Evolutionary conservation across 1,140 invertebrate species (phyloP).

Genomic region (Drosophila persimilis): DNA sequence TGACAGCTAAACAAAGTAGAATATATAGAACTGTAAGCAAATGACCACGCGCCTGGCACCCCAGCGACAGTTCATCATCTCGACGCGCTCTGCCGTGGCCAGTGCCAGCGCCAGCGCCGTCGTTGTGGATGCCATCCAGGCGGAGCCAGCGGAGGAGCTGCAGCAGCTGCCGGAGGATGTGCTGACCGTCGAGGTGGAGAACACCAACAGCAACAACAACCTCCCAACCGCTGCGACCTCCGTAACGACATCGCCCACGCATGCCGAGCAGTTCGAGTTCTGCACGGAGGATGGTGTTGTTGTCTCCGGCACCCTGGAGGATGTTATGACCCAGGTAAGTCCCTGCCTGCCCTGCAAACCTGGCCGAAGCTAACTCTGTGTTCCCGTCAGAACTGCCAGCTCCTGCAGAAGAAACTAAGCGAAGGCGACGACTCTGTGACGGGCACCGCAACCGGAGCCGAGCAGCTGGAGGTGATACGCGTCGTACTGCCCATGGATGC

Average conservation of each 20-base stretch:
- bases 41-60: conserved; percentile 78
- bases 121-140: conserved; percentile 46
- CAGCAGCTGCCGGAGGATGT: conserved; percentile 32
- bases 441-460: conserved; percentile 25
- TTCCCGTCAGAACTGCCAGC: conserved; percentile 63
- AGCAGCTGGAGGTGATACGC: conserved; percentile 69
- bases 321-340: conserved; percentile 75
- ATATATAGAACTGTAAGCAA: conserved; percentile 41
- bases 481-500: conserved; percentile 81
- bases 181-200: conserved; percentile 52
- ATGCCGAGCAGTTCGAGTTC: conserved; percentile 63
- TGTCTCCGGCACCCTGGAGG: conserved; percentile 73
- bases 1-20: not conserved
- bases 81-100: conserved; percentile 56
- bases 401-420: conserved; percentile 63
- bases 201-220: conserved; percentile 20
- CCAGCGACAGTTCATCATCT: conserved; percentile 77
- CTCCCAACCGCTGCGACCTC: not conserved
- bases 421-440: conserved; percentile 35
- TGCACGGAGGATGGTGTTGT: conserved; percentile 72
- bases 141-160: conserved; percentile 41
- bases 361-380: too few relatives aligned
- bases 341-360: not conserved
- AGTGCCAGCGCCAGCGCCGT: conserved; percentile 13
- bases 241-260: conserved; percentile 18